phyloP scores from a whole-genome alignment of 1,140 invertebrate species.

The Lasaia peninsularis region DNA sequence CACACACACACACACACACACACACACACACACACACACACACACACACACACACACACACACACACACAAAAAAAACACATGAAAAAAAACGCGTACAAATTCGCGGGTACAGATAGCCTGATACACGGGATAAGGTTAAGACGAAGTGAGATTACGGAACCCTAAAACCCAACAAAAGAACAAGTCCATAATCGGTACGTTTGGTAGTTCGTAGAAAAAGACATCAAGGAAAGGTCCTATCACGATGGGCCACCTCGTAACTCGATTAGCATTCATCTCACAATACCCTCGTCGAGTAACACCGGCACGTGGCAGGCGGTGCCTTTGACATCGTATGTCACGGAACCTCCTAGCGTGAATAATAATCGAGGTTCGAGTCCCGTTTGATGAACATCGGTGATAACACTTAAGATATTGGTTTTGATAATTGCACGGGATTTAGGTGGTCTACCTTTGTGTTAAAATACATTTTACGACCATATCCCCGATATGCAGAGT shows the following conservation, averaged over 20 bases:
- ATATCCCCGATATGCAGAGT: too few species aligned
- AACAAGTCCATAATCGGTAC: slow-evolving; percentile 14
- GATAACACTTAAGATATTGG: not conserved
- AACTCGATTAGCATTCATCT: slow-evolving; percentile 21
- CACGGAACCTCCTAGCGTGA: slow-evolving; percentile 31
- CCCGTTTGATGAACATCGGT: slow-evolving; percentile 17
- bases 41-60: too few species aligned
- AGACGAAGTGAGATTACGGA: too few species aligned
- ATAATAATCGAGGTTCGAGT: slow-evolving; percentile 33
- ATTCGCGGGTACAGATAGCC: too few species aligned
- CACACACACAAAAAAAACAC: too few species aligned
- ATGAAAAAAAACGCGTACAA: too few species aligned
- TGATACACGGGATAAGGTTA: not conserved
- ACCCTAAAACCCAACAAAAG: too few species aligned
- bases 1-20: too few species aligned
- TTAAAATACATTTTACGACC: too few species aligned
- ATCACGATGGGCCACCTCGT: slow-evolving; percentile 13
- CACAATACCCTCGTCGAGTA: slow-evolving; percentile 19
- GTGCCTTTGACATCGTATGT: slow-evolving; percentile 28
- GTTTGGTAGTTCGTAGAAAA: slow-evolving; percentile 7
- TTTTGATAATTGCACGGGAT: not conserved
- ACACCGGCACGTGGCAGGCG: slow-evolving; percentile 29
- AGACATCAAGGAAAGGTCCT: slow-evolving; percentile 1
- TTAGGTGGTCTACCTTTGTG: too few species aligned
- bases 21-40: too few species aligned